Percentiles rank a stretch among this genome's conserved stretches.
These are phyloP conservation scores for Leuctra nigra DNA, from an alignment of 2,888 invertebrate species.

Conservation along the genomic window DNA sequence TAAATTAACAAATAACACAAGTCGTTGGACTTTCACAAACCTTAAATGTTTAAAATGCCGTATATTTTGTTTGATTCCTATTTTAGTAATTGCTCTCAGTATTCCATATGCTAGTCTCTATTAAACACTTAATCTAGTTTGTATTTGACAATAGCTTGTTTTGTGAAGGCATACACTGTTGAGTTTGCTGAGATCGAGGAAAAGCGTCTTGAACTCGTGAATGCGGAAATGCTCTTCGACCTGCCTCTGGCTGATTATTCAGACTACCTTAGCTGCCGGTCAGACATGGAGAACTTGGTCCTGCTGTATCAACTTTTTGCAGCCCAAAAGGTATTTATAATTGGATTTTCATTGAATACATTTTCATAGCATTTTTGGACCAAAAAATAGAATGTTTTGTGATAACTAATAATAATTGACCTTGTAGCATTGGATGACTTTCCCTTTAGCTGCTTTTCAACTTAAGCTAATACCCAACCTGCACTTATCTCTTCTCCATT, in stretches of 20 bases:
- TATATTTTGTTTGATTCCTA: not conserved
- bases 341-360: too few species aligned
- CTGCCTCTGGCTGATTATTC: slow-evolving; percentile 79
- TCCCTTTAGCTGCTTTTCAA: too few species aligned
- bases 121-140: not conserved
- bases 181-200: slow-evolving; percentile 61
- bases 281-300: slow-evolving; percentile 61
- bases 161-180: slow-evolving; percentile 51
- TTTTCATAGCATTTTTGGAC: too few species aligned
- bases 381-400: too few species aligned
- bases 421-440: too few species aligned
- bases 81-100: not conserved
- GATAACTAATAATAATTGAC: too few species aligned
- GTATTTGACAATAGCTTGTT: slow-evolving; percentile 8
- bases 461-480: too few species aligned
- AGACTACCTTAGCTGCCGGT: slow-evolving; percentile 56
- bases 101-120: not conserved
- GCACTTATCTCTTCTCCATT: too few species aligned
- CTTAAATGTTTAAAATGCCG: too few species aligned
- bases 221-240: slow-evolving; percentile 81
- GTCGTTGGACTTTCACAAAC: too few species aligned
- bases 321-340: slow-evolving; percentile 50
- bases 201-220: slow-evolving; percentile 54
- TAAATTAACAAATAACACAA: too few species aligned
- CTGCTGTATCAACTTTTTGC: slow-evolving; percentile 69